Evolutionary conservation across 2,797 vertebrate genomes (phyloP).

Genomic region (Dermochelys coriacea): DNA sequence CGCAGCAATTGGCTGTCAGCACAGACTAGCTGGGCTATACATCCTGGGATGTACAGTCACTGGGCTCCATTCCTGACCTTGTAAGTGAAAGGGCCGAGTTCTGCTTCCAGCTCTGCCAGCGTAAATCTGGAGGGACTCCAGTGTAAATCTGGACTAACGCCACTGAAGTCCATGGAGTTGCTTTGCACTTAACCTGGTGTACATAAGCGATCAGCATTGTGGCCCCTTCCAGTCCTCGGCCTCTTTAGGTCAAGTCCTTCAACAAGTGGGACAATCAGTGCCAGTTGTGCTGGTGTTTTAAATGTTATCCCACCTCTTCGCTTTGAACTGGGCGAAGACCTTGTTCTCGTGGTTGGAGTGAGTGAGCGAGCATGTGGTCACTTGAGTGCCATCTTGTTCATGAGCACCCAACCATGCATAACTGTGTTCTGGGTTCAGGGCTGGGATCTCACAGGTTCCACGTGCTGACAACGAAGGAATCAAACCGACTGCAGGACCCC

Average conservation of each 20-base stretch:
- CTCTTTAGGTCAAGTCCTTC: not conserved
- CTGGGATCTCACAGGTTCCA: not conserved
- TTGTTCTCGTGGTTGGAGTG: not conserved
- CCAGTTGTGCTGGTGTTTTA: not conserved
- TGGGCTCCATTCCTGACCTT: not conserved
- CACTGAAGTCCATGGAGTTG: too few relatives aligned
- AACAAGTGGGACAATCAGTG: not conserved
- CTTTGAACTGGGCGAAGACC: not conserved
- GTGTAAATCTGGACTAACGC: not conserved
- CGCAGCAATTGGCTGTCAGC: not conserved
- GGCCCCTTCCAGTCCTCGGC: not conserved
- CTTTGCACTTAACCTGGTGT: accelerated
- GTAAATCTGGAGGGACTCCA: not conserved
- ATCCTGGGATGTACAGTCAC: not conserved
- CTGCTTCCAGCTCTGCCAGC: not conserved
- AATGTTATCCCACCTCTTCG: not conserved
- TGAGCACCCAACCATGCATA: not conserved
- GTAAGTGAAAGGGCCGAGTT: not conserved
- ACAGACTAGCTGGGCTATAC: not conserved
- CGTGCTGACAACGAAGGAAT: not conserved
- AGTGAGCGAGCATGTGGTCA: not conserved
- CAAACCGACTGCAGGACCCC: not conserved
- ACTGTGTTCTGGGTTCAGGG: conserved; percentile 41
- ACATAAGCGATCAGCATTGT: accelerated
- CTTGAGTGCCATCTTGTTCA: not conserved